phyloP scores from a whole-genome alignment of 1,140 invertebrate genomes.

The Leptinotarsa texana region DNA sequence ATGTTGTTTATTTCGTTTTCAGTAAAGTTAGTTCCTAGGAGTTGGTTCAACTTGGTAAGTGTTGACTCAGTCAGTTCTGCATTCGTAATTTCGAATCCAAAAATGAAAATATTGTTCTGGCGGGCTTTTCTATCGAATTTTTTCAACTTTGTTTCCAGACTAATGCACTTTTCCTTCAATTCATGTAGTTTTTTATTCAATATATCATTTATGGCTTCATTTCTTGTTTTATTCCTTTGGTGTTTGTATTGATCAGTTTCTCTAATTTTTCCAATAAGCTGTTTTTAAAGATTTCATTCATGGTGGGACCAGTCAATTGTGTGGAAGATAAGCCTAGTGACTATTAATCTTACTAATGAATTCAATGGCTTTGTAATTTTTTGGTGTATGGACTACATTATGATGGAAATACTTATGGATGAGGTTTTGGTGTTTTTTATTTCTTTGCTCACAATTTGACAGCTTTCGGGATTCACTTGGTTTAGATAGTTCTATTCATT shows the following conservation, averaged over 20 bases:
- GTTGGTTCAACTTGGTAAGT: neutral
- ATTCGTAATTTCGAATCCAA: neutral
- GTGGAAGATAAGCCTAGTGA: too few species aligned
- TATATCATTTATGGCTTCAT: neutral
- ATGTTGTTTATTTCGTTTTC: slow-evolving; percentile 11
- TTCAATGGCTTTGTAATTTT: too few species aligned
- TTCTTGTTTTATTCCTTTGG: neutral
- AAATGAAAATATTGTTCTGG: neutral
- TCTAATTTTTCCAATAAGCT: neutral
- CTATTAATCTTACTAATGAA: too few species aligned
- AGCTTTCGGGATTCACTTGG: too few species aligned
- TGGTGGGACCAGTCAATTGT: neutral
- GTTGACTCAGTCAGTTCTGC: neutral
- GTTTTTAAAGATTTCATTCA: neutral
- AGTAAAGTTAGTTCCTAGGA: neutral
- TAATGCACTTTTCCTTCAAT: neutral
- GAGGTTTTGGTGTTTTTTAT: too few species aligned
- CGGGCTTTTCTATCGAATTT: neutral
- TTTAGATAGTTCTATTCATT: too few species aligned
- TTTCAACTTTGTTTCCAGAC: neutral
- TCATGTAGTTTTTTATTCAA: neutral
- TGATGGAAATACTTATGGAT: too few species aligned
- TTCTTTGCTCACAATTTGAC: too few species aligned
- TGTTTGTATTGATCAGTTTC: slow-evolving; percentile 7
- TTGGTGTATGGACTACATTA: too few species aligned